phyloP scores from a whole-genome alignment of 1,140 invertebrate genomes.

The Trichonephila inaurata region DNA sequence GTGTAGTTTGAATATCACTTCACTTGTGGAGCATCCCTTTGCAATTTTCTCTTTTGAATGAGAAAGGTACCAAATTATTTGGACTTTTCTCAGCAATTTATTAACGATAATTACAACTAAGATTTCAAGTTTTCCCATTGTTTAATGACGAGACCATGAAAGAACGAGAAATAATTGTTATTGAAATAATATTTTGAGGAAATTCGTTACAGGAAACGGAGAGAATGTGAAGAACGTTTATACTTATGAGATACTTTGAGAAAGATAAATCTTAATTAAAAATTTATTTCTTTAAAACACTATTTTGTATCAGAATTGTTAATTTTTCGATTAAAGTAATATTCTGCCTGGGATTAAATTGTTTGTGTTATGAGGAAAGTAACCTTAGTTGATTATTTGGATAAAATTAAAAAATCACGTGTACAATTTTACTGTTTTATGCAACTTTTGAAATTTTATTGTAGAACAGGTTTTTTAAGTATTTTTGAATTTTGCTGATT shows the following conservation, averaged over 20 bases:
- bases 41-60: neutral
- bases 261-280: neutral
- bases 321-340: no score
- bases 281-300: no score
- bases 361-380: no score
- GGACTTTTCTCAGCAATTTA: constrained; percentile 30
- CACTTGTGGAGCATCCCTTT: neutral
- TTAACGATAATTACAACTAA: constrained; percentile 23
- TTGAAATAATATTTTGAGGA: neutral
- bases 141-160: neutral
- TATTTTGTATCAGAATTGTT: no score
- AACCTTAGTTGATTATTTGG: no score
- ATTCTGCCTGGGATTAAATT: no score
- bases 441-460: no score
- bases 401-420: no score
- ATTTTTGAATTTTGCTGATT: no score
- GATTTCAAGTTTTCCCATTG: neutral
- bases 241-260: neutral
- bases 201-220: neutral
- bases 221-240: neutral
- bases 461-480: no score
- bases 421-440: no score
- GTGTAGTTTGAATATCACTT: neutral
- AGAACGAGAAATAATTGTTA: constrained; percentile 11
- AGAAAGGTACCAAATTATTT: neutral